Evolutionary conservation across 92 coral and sea anemone genomes (phyloP), one percentile per base, ranked within the genome.

Genomic region (Diadumene lineata): DNA sequence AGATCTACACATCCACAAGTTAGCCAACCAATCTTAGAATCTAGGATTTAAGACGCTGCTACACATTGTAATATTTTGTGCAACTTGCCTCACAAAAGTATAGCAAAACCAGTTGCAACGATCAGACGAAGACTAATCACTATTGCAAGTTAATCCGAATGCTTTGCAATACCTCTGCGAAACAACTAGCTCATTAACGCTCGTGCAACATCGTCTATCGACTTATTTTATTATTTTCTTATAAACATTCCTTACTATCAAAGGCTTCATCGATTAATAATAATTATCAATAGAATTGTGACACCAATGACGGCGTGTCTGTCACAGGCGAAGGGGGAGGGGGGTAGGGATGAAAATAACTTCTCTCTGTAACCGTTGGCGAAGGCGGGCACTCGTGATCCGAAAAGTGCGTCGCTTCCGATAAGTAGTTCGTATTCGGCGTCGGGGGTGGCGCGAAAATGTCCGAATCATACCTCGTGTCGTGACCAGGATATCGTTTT

Each of bases 261-360:
- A 64, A 28, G 66, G 23, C 58, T 61, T 11, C n/a, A 0, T 25
- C 44, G 66, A 76, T 64, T 63, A 50, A 22, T 74, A n/a, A n/a
- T n/a, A 32, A 55, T 21, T 38, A 79, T 64, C 50, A 66, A 66
- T 50, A 68, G 19, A 32, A 64, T 73, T 68, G 51, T 79, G 78
- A 82, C 72, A 91, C 89, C 79, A 96, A 76, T 22, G 99, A 96
- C 68, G 99, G 99, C 1, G 97, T 90, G 74, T 96, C 99, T 56
- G 99, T 96, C 61, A 96, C 99, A 11, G 99, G 99, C 31, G 99
- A 96, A 26, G 99, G 99, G 27, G 99, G 99, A 16, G 99, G 99
- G 64, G 99, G 99, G 66, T 89, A 90, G 11, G 97, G 99, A 53
- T 92, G 91, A 23, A 85, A 82, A 71, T 75, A 94, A 77, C 93